Evolutionary conservation across 1,140 invertebrate species (phyloP).

Genomic region (Heterodera carotae): DNA sequence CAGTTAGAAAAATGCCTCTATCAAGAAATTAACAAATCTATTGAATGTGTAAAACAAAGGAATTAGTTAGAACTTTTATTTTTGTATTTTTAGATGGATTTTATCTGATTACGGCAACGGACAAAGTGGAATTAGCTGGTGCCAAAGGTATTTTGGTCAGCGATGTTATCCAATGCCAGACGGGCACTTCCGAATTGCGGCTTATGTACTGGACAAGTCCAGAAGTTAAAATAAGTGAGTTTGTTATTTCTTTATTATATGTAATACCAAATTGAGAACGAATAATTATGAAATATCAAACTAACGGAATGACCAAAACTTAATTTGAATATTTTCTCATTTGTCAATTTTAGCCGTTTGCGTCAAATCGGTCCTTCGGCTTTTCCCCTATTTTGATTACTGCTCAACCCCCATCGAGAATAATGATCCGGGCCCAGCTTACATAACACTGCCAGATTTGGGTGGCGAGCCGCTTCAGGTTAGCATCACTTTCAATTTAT

Average conservation of each 20-base stretch:
- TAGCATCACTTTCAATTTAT: too few relatives aligned
- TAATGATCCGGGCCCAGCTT: slow-evolving; percentile 60
- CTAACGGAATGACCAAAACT: too few relatives aligned
- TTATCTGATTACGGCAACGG: slow-evolving; percentile 60
- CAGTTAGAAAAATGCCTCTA: too few relatives aligned
- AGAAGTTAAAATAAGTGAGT: slow-evolving; percentile 21
- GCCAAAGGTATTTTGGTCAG: slow-evolving; percentile 62
- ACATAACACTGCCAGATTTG: slow-evolving; percentile 54
- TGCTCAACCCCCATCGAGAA: slow-evolving; percentile 56
- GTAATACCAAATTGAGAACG: too few relatives aligned
- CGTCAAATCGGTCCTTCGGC: slow-evolving; percentile 41
- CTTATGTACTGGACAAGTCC: slow-evolving; percentile 52
- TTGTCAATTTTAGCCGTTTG: slow-evolving; percentile 52
- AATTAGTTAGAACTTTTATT: too few relatives aligned
- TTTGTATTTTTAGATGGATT: slow-evolving; percentile 52
- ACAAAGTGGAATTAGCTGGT: slow-evolving; percentile 53
- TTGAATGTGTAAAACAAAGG: background rate
- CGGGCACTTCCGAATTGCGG: slow-evolving; percentile 54
- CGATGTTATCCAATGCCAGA: slow-evolving; percentile 61
- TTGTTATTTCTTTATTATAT: background rate
- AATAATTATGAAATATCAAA: too few relatives aligned
- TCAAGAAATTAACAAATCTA: too few relatives aligned
- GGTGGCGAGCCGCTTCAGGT: slow-evolving; percentile 57
- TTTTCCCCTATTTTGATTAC: slow-evolving; percentile 61
- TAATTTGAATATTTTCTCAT: background rate